These are phyloP conservation scores for Zaprionus tsacasi DNA, from an alignment of 1,140 invertebrate genomes.

Conservation along the genomic window DNA sequence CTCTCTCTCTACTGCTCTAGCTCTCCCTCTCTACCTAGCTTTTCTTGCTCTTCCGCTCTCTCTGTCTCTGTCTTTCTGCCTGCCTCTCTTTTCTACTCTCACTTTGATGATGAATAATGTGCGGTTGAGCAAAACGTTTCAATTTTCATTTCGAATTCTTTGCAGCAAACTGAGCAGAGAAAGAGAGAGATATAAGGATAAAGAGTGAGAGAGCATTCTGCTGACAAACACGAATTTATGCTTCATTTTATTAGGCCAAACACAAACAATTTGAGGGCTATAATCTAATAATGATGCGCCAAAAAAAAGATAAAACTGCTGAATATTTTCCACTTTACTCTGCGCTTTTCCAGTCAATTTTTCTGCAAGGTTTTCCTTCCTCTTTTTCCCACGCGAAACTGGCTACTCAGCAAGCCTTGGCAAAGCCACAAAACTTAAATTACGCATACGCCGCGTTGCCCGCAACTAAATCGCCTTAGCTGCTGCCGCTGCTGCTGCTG, in stretches of 20 bases:
- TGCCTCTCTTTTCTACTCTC: neutral
- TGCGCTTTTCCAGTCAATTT: neutral
- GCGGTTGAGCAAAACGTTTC: slow-evolving; percentile 23
- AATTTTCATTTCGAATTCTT: slow-evolving; percentile 15
- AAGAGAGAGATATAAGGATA: too few species aligned
- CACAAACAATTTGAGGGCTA: neutral
- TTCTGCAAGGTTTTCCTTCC: neutral
- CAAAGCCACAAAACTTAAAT: slow-evolving; percentile 50
- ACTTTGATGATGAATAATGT: slow-evolving; percentile 24
- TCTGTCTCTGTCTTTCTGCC: neutral
- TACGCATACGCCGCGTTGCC: slow-evolving; percentile 66
- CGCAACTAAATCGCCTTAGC: slow-evolving; percentile 70
- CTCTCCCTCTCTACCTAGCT: neutral
- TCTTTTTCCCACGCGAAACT: neutral
- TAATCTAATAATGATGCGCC: neutral
- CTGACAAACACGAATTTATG: slow-evolving; percentile 3
- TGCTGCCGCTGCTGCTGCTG: slow-evolving; percentile 22
- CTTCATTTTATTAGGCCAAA: neutral
- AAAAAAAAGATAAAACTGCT: neutral
- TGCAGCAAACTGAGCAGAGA: neutral
- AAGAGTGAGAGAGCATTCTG: neutral
- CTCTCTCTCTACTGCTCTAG: too few species aligned
- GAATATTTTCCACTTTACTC: too few species aligned
- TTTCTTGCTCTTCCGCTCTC: neutral
- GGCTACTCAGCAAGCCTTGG: slow-evolving; percentile 60